phyloP scores from a whole-genome alignment of 2,113 vertebrate species.

The Pomatostomus ruficeps region DNA sequence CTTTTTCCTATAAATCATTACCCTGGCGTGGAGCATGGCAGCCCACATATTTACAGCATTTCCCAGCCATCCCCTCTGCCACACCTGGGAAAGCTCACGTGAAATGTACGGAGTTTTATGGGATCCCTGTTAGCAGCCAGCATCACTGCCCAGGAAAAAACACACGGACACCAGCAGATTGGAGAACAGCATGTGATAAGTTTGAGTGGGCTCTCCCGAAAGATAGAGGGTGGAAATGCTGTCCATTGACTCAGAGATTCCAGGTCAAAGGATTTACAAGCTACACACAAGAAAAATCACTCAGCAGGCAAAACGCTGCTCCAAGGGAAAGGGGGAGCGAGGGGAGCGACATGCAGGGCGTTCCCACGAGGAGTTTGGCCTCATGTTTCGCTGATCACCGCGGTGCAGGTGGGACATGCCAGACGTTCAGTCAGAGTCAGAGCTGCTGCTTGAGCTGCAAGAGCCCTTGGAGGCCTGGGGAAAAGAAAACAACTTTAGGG shows the following conservation, averaged over 20 bases:
- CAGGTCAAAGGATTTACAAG: background rate
- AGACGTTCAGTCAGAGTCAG: constrained; percentile 45
- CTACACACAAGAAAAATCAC: background rate
- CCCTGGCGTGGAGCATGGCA: background rate
- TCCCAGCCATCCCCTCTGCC: background rate
- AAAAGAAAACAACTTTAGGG: background rate
- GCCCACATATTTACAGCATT: background rate
- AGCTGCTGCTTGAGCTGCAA: background rate
- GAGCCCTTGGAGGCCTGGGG: constrained; percentile 13
- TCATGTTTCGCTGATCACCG: rapidly evolving
- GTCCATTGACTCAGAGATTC: background rate
- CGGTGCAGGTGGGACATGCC: rapidly evolving
- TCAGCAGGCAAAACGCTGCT: background rate
- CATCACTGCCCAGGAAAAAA: background rate
- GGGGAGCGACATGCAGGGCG: rapidly evolving
- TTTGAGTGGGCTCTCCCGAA: rapidly evolving
- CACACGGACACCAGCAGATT: background rate
- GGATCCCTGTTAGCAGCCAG: background rate
- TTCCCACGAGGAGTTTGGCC: background rate
- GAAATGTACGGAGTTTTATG: rapidly evolving
- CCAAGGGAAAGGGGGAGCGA: background rate
- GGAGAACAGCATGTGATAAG: background rate
- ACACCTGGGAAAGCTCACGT: background rate
- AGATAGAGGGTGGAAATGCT: background rate
- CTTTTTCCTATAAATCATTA: background rate